A percentile compares a stretch with the other conserved stretches of the same genome.
These are phyloP conservation scores for Atrina japonica DNA, from an alignment of 2,888 invertebrate genomes.

Conservation along the genomic window DNA sequence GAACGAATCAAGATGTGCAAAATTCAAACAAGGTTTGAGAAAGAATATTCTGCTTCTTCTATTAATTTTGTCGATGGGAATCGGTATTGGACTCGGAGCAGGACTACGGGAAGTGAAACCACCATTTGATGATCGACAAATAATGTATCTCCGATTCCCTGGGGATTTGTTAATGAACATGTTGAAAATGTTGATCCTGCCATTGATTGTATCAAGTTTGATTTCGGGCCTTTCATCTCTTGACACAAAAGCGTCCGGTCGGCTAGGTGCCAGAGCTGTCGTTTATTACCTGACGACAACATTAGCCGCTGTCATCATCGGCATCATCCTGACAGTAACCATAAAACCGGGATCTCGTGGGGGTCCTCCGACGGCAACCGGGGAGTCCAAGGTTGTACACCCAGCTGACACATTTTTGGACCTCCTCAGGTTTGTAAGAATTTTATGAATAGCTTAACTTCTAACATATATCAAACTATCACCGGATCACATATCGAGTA, in stretches of 20 bases:
- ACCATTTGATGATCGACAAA: conserved; percentile 85
- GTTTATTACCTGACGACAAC: conserved; percentile 95
- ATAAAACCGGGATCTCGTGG: conserved; percentile 87
- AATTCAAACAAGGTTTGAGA: conserved; percentile 25
- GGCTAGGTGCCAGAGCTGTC: conserved; percentile 91
- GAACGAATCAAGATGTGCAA: conserved; percentile 9
- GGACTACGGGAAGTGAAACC: conserved; percentile 82
- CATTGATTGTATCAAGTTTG: conserved; percentile 85
- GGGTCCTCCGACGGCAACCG: conserved; percentile 12
- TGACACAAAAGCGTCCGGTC: conserved; percentile 93
- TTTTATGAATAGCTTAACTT: neutral
- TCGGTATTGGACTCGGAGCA: conserved; percentile 84
- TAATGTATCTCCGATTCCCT: conserved; percentile 85
- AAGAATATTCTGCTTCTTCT: conserved; percentile 83
- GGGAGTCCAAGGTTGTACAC: conserved; percentile 40
- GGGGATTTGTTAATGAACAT: conserved; percentile 86
- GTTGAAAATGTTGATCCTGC: conserved; percentile 87
- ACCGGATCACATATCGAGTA: too few relatives aligned
- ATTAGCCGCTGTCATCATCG: conserved; percentile 92
- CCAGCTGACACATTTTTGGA: conserved; percentile 60
- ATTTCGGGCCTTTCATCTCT: conserved; percentile 90
- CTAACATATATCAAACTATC: neutral
- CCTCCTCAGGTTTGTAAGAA: conserved; percentile 48
- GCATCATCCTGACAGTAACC: conserved; percentile 92
- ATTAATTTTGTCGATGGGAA: conserved; percentile 83